These are phyloP conservation scores for Lasioglossum oenotherae DNA, from an alignment of 2,888 invertebrate genomes.

Conservation along the genomic window DNA sequence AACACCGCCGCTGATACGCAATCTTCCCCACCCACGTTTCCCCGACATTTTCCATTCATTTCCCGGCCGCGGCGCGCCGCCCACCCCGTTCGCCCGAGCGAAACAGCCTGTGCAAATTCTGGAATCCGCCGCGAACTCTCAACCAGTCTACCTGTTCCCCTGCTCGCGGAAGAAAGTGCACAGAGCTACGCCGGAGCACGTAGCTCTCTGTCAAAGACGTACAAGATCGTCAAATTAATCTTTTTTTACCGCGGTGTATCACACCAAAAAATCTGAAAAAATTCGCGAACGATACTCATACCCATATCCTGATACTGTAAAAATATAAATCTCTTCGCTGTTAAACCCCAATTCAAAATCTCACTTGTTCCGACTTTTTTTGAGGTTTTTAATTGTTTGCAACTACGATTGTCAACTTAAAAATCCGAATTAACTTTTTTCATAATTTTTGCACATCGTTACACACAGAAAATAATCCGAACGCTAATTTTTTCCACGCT, in stretches of 20 bases:
- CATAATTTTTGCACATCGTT: no score
- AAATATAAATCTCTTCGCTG: neutral
- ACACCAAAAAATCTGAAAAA: neutral
- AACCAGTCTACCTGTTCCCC: neutral
- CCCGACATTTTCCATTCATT: constrained; percentile 68
- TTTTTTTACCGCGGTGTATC: no score
- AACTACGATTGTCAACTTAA: no score
- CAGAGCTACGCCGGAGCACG: neutral
- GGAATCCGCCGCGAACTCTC: neutral
- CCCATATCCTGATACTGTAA: neutral
- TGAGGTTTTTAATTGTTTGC: no score
- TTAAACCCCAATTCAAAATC: neutral
- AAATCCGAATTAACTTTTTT: no score
- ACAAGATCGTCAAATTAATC: no score
- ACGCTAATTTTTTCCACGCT: no score
- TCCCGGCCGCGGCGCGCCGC: constrained; percentile 24
- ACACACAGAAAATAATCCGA: no score
- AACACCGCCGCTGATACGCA: constrained; percentile 29
- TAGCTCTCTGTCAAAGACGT: no score
- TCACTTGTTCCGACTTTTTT: no score
- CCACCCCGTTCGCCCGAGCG: neutral
- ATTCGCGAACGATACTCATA: neutral
- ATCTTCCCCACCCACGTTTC: constrained; percentile 63
- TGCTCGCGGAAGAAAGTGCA: neutral
- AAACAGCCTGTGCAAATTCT: neutral